A percentile compares a stretch with the other conserved stretches of the same genome.
Evolutionary conservation across 2,888 invertebrate genomes (phyloP).

Genomic region (Abrostola tripartita): DNA sequence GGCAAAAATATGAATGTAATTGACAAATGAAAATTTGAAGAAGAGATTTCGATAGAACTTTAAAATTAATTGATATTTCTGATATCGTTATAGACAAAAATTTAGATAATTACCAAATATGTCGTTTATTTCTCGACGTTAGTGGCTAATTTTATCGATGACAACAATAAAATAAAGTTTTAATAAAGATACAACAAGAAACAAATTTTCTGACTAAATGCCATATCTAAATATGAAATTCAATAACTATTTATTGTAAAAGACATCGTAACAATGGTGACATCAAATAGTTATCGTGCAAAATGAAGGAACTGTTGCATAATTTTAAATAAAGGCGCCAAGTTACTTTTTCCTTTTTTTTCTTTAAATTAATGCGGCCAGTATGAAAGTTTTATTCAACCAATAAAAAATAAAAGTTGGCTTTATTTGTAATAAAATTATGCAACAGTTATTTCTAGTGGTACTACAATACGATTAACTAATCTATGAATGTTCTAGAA

Average conservation of each 20-base stretch:
- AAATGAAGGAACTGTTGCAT: conserved; percentile 47
- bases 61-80: conserved; percentile 15
- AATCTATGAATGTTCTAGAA: conserved; percentile 88
- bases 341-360: neutral
- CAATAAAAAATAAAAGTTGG: neutral
- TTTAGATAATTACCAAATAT: conserved; percentile 47
- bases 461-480: conserved; percentile 71
- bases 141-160: conserved; percentile 49
- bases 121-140: conserved; percentile 50
- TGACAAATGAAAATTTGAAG: conserved; percentile 23
- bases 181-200: conserved; percentile 41
- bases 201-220: conserved; percentile 51
- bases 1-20: conserved; percentile 37
- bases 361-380: conserved; percentile 21
- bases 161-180: conserved; percentile 35
- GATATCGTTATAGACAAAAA: conserved; percentile 20
- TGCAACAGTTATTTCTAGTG: conserved; percentile 75
- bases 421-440: conserved; percentile 58
- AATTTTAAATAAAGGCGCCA: conserved; percentile 30
- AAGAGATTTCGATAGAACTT: conserved; percentile 21
- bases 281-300: conserved; percentile 54
- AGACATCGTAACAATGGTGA: conserved; percentile 50
- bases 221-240: conserved; percentile 53
- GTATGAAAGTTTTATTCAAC: conserved; percentile 18
- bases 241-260: conserved; percentile 48